These are phyloP conservation scores for Aptenodytes patagonicus DNA, from an alignment of 2,113 vertebrate species.

Conservation along the genomic window DNA sequence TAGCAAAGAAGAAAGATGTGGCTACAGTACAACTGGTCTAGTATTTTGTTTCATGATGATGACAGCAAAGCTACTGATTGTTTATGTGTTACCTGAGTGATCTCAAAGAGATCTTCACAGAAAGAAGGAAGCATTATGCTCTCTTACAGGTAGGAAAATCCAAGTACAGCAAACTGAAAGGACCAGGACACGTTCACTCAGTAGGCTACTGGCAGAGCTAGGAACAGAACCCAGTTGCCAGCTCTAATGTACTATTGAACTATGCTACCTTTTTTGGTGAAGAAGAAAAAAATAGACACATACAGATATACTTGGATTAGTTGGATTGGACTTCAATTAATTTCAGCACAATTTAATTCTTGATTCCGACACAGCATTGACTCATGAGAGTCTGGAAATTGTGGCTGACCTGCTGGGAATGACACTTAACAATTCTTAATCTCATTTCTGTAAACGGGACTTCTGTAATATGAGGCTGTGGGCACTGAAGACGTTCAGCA, in stretches of 20 bases:
- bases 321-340: not conserved
- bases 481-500: not conserved
- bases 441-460: not conserved
- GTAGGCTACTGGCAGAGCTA: not conserved
- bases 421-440: not conserved
- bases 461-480: not conserved
- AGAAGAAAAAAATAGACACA: not conserved
- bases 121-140: not conserved
- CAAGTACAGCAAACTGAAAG: not conserved
- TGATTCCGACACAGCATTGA: not conserved
- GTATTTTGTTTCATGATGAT: not conserved
- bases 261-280: not conserved
- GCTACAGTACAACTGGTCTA: not conserved
- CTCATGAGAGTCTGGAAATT: not conserved
- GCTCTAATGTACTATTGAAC: not conserved
- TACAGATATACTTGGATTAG: not conserved
- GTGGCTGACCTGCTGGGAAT: not conserved
- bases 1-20: not conserved
- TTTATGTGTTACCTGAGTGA: not conserved
- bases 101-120: not conserved
- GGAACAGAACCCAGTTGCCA: not conserved
- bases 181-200: rapidly evolving
- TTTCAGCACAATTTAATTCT: not conserved
- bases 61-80: not conserved
- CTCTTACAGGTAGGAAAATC: not conserved